A percentile compares a stretch with the other conserved stretches of the same genome.
Conservation (phyloP, 2,113 vertebrate species). For the Phasianus colchicus region DNA sequence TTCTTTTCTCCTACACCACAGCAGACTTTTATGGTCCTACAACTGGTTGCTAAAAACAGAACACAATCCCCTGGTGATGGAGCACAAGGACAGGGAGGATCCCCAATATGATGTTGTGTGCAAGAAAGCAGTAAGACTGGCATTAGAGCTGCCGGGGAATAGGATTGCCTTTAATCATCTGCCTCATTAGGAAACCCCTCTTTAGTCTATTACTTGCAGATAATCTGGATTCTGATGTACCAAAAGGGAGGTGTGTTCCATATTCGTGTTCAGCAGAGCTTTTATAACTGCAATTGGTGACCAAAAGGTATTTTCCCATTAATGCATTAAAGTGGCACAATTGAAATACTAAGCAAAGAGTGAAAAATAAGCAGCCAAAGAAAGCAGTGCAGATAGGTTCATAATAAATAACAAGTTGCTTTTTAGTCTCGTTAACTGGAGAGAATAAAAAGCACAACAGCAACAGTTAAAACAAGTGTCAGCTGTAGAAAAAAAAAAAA, state of each 20-base stretch:
- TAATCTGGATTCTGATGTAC: conserved; percentile 23
- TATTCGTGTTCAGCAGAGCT: neutral
- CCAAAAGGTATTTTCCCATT: neutral
- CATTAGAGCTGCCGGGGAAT: neutral
- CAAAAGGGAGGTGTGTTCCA: neutral
- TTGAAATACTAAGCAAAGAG: neutral
- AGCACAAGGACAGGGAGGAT: neutral
- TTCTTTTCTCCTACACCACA: neutral
- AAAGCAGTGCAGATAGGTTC: neutral
- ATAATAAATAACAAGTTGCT: neutral
- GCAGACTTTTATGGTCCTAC: neutral
- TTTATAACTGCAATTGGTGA: neutral
- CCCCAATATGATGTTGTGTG: neutral
- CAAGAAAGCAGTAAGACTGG: neutral
- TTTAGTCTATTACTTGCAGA: neutral
- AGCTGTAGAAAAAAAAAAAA: neutral
- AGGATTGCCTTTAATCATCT: conserved; percentile 31
- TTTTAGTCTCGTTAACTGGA: neutral
- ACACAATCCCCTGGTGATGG: neutral
- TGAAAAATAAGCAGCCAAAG: neutral
- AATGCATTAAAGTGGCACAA: neutral
- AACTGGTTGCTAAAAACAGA: neutral
- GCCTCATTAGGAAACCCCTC: neutral
- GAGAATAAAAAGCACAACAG: neutral
- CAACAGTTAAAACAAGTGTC: neutral